Conservation (phyloP, 2,888 invertebrate genomes). For the Cryptus viduatorius region DNA sequence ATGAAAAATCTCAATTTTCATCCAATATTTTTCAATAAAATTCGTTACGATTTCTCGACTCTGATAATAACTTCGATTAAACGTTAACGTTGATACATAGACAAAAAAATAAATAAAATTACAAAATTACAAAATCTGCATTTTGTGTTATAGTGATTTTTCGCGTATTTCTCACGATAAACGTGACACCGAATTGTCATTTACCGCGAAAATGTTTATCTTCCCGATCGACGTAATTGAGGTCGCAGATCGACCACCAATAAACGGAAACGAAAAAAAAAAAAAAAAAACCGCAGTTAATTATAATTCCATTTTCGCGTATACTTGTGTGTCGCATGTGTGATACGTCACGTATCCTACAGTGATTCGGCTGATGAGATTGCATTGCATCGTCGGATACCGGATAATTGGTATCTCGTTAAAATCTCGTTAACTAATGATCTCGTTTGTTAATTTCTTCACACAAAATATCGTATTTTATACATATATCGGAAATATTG, state of each 20-base stretch:
- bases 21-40: background rate
- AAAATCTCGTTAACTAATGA: conserved; percentile 34
- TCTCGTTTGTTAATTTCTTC: background rate
- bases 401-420: conserved; percentile 30
- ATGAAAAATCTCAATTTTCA: background rate
- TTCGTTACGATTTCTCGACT: background rate
- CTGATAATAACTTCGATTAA: background rate
- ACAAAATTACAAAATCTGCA: background rate
- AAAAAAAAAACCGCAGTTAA: background rate
- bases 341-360: background rate
- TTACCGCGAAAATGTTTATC: background rate
- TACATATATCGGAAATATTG: background rate
- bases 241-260: background rate
- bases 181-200: background rate
- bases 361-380: background rate
- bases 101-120: background rate
- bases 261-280: background rate
- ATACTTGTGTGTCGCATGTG: background rate
- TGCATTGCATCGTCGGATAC: background rate
- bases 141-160: no score
- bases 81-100: background rate
- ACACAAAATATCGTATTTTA: background rate
- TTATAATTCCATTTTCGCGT: background rate
- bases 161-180: no score
- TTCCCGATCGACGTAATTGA: background rate